These are phyloP conservation scores for Lepidostoma basale DNA, from an alignment of 1,140 invertebrate genomes.

Conservation along the genomic window DNA sequence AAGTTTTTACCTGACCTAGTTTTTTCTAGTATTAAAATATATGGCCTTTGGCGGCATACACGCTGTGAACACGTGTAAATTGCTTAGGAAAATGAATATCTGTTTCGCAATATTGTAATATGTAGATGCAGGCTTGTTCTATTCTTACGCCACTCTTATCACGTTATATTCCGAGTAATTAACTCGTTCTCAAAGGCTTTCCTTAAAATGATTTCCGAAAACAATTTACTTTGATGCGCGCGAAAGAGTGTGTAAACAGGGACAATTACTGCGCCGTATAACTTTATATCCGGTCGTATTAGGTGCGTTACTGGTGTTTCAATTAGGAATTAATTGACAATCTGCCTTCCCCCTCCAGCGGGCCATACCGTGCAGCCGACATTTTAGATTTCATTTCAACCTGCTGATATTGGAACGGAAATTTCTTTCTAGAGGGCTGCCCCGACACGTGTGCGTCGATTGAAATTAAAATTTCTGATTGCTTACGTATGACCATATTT, in stretches of 20 bases:
- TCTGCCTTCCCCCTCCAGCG: constrained; percentile 3
- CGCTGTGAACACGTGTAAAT: too few relatives aligned
- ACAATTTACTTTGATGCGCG: constrained; percentile 13
- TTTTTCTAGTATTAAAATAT: too few relatives aligned
- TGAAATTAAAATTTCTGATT: not conserved
- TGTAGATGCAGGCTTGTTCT: too few relatives aligned
- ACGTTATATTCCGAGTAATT: not conserved
- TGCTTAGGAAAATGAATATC: too few relatives aligned
- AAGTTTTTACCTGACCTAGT: too few relatives aligned
- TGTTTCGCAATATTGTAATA: too few relatives aligned
- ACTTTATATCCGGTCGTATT: constrained; percentile 39
- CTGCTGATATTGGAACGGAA: constrained; percentile 11
- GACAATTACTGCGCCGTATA: constrained; percentile 39
- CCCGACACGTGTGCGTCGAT: not conserved
- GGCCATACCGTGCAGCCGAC: not conserved
- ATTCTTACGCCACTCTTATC: too few relatives aligned
- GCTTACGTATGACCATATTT: too few relatives aligned
- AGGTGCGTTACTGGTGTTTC: constrained; percentile 37
- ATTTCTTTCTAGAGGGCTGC: not conserved
- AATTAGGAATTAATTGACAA: constrained; percentile 44
- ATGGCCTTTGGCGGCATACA: too few relatives aligned
- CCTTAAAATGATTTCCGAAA: not conserved
- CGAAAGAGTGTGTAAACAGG: not conserved
- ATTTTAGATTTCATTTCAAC: constrained; percentile 16
- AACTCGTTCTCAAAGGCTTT: not conserved